These are phyloP conservation scores for Lepidurus packardi DNA, from an alignment of 1,140 invertebrate species.

Conservation along the genomic window DNA sequence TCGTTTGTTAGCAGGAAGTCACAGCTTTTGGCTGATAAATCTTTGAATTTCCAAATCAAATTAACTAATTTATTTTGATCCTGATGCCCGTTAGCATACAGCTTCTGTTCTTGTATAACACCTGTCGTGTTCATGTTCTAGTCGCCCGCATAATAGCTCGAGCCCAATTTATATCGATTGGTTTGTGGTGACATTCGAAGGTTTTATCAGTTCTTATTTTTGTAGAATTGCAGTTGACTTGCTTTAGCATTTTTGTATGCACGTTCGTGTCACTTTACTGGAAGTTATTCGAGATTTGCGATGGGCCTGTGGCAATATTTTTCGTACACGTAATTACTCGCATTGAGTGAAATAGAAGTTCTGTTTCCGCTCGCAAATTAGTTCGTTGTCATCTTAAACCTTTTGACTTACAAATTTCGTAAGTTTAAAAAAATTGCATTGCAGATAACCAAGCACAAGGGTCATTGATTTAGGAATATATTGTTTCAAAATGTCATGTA, in stretches of 20 bases:
- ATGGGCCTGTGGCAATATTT: constrained; percentile 21
- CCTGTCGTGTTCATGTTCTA: constrained; percentile 7
- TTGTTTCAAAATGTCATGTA: no score
- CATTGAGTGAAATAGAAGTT: constrained; percentile 2
- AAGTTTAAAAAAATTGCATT: no score
- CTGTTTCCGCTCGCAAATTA: constrained; percentile 13
- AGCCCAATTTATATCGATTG: neutral
- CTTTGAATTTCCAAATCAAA: neutral
- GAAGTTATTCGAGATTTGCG: constrained; percentile 9
- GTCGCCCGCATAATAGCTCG: constrained; percentile 17
- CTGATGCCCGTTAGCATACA: neutral
- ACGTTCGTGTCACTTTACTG: neutral
- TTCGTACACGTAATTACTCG: constrained; percentile 11
- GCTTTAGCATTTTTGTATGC: neutral
- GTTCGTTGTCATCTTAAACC: neutral
- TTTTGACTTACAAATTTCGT: neutral
- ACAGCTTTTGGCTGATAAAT: neutral
- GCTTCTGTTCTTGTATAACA: neutral
- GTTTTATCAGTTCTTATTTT: neutral
- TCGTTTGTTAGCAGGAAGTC: neutral
- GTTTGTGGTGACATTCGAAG: neutral
- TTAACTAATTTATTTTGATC: neutral
- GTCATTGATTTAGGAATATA: no score
- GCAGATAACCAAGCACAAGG: no score
- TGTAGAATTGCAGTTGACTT: neutral